phyloP scores from a whole-genome alignment of 2,113 vertebrate species.

The Benitochromis conjunctus region DNA sequence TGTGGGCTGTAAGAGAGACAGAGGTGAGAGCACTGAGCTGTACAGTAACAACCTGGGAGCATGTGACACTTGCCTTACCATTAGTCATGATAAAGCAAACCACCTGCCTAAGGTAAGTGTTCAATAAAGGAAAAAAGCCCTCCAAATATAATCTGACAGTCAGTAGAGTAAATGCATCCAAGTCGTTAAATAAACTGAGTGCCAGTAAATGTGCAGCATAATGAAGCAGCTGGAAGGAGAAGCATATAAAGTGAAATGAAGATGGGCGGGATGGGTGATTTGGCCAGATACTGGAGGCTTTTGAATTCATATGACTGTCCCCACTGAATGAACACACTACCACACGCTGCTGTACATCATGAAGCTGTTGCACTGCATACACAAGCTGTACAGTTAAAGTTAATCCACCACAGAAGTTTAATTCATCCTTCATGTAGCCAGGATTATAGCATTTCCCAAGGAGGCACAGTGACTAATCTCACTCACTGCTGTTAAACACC shows the following conservation, averaged over 20 bases:
- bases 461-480: not conserved
- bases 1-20: not conserved
- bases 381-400: not conserved
- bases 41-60: not conserved
- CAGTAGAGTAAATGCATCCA: not conserved
- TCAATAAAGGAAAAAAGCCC: not conserved
- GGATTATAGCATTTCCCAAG: conserved; percentile 18
- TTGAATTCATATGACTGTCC: not conserved
- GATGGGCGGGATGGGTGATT: not conserved
- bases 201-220: not conserved
- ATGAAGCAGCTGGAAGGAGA: not conserved
- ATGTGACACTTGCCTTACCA: not conserved
- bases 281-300: not conserved
- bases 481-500: not conserved
- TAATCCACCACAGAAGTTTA: conserved; percentile 27
- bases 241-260: not conserved
- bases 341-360: conserved; percentile 1
- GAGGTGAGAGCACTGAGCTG: not conserved
- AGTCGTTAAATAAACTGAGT: not conserved
- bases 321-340: not conserved
- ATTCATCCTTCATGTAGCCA: conserved; percentile 15
- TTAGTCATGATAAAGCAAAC: not conserved
- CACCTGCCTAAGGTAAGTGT: not conserved
- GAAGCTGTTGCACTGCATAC: not conserved
- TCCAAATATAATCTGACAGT: not conserved